Percentiles rank a stretch among this genome's conserved stretches.
These are phyloP conservation scores for Phania funesta DNA, from an alignment of 2,888 invertebrate species.

Conservation along the genomic window DNA sequence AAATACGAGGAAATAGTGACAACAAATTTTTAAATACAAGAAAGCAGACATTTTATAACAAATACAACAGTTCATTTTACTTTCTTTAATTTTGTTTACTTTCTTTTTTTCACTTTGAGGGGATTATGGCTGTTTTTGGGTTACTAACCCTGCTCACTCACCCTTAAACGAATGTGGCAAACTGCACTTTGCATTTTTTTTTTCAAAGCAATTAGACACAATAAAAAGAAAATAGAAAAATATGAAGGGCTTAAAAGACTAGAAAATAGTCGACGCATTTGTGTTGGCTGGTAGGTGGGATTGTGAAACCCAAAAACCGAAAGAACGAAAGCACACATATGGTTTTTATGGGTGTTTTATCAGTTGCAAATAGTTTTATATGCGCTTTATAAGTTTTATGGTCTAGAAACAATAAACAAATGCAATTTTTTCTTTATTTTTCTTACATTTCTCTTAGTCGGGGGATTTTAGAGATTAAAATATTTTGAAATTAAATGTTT, in stretches of 20 bases:
- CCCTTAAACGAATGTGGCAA: conserved; percentile 20
- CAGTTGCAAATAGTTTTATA: conserved; percentile 42
- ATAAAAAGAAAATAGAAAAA: conserved; percentile 13
- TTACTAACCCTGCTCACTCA: conserved; percentile 23
- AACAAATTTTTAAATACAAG: conserved; percentile 4
- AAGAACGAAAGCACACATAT: conserved; percentile 44
- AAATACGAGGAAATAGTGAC: conserved; percentile 37
- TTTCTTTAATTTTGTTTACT: too few species aligned
- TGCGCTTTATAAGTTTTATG: conserved; percentile 55
- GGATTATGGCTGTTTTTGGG: conserved; percentile 19
- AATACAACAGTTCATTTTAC: neutral
- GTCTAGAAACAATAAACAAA: conserved; percentile 62
- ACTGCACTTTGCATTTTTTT: conserved; percentile 42
- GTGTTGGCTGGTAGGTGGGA: neutral
- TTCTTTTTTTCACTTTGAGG: neutral
- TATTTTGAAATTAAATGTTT: conserved; percentile 45
- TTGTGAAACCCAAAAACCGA: neutral
- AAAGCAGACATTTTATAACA: neutral
- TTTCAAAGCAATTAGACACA: conserved; percentile 33
- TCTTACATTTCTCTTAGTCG: neutral
- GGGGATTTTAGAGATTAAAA: conserved; percentile 38
- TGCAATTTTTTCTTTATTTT: neutral
- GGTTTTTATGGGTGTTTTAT: conserved; percentile 56
- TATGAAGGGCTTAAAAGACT: conserved; percentile 12
- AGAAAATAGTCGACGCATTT: neutral